Evolutionary conservation across 2,113 vertebrate genomes (phyloP), one percentile per base, ranked within the genome.

Genomic region (Micromys minutus): DNA sequence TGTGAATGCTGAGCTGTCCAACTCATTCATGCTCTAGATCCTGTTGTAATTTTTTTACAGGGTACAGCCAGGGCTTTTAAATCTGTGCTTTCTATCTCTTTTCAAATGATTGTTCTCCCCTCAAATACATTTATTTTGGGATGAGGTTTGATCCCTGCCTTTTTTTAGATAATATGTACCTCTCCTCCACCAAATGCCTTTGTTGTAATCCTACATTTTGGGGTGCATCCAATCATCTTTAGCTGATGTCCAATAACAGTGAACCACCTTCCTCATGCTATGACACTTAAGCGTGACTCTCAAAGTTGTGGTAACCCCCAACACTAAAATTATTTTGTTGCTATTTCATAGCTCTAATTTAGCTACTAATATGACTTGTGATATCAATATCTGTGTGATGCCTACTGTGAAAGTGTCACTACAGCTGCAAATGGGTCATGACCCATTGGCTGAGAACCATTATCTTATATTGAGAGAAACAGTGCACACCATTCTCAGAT

Each of bases 351-450:
- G 36, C 7, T 71, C 1, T 24, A 42, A 24, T 42, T 24, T 74
- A 42, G n/a, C 19, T 74, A 74, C 71, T 74, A 15, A 24, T 74
- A 42, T 74, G 8, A 74, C 11, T 24, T 39, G 1, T 42, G 4
- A 42, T 74, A 21, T 39, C 11, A 42, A 42, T 74, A 74, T 42
- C n/a, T 74, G 21, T 42, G 10, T 39, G 39, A 42, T 24, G n/a
- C 22, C 9, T 74, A n/a, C 21, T 74, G 21, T 42, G n/a, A 24
- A 74, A 42, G 3, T 19, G 19, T 24, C 3, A 24, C 42, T 42
- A 24, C 9, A 74, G 19, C 4, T 9, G 1, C n/a, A 42, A 42
- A 39, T 8, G n/a, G 4, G n/a, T 42, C 9, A 39, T 1, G 9
- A 24, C 36, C 36, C 69, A 21, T 7, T 8, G 36, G 36, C n/a